Base-by-base conservation (phyloP, 2,888 invertebrate species). In the Athalia cordata region DNA sequence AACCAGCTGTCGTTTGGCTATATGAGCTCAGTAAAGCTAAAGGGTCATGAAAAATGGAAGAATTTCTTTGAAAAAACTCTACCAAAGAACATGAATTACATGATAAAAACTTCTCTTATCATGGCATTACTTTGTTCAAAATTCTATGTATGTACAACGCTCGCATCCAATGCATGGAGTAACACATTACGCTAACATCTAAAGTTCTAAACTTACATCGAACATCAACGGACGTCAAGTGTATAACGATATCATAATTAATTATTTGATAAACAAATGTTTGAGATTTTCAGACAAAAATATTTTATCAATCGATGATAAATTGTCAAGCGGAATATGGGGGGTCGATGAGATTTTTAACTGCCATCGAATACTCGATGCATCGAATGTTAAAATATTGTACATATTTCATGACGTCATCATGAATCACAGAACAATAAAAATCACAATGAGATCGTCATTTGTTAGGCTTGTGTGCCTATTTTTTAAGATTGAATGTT, bases 391-490 rank as follows among this genome's bases (percentile, higher is more conserved):
- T 80, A 81, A 80, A 80, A 82, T 81, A 79, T 80, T 83, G 81
- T 81, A 82, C 79, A 66, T 76, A 79, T 77, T 81, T 79, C 70
- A 78, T 80, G 78, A 79, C 79, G 79, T 66, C 81, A 80, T 57
- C 57, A 67, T 50, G 50, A 59, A 64, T 85, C 81, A 81, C 83
- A 83, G 81, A 85, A 83, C 81, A 84, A 84, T 85, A 80, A 84
- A 84, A 87, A 84, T 85, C 84, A 86, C 84, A 85, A 85, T 87
- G 87, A 87, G 86, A 88, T 86, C 85, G 81, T 86, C 81, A 81
- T 81, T 74, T 81, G 80, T 82, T 79, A 82, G 81, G 84, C 80
- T 76, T 82, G 84, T 85, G 87, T 50, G 81, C 79, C 84, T 86
- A 85, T 65, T 79, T 82, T 64, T 75, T 61, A 49, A 61, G 47